Base-by-base conservation (phyloP, 2,888 invertebrate species). In the Crioceris asparagi region DNA sequence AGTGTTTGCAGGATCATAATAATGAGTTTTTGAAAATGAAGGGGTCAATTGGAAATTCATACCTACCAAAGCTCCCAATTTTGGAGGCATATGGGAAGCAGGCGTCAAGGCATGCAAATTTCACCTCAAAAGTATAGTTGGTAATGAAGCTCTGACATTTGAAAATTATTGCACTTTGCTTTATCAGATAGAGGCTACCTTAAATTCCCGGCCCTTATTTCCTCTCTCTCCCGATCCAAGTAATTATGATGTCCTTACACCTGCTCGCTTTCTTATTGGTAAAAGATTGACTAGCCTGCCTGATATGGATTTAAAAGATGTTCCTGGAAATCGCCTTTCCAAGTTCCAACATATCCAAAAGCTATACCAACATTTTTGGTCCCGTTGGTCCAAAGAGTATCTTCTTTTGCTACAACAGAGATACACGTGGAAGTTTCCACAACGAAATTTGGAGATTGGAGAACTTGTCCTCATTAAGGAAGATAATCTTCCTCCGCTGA, bases 71-170 rank as follows among this genome's bases (percentile, higher is more conserved):
- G 39, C 52, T 15, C 52, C 54, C 3, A 49, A 55, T 36, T 51
- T 51, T 34, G 53, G 56, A 8, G 55, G 56, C 4, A 29, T 54
- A 5, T 54, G 53, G 53, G 55, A 58, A 37, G 48, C 51, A 4
- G 50, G 46, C 3, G 47, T 57, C 7, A 52, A 53, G 31, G 42
- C 45, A 1, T 37, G 50, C 4, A 59, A 57, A 43, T 44, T 33
- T 35, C 56, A 56, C 36, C 32, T 58, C 10, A 41, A 44, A 16
- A 39, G 51, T 17, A 37, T 50, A 4, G 35, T 54, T 5, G 51
- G 53, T 2, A 37, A 45, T 18, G 4, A 21, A n/a, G 37, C 23
- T 16, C 29, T 53, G 3, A 50, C 48, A 3, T 48, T 44, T 23
- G 47, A 53, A 34, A 48, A 56, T 30, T 39, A 53, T 16, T 27